phyloP scores from a whole-genome alignment of 1,140 invertebrate genomes.

The Limonius californicus region DNA sequence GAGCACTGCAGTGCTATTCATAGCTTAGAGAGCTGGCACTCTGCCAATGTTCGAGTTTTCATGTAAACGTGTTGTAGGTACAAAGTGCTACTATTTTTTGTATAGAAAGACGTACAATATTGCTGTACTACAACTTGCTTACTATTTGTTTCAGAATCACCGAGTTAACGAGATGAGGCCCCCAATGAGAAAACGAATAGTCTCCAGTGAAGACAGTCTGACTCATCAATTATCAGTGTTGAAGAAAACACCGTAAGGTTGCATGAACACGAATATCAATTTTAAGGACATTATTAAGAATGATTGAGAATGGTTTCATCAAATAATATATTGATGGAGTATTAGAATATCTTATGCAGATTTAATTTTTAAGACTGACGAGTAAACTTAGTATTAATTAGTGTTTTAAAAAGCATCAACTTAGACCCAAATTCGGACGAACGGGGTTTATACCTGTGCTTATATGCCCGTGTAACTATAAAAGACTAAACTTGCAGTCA shows the following conservation, averaged over 20 bases:
- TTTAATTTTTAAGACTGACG: conserved; percentile 28
- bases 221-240: conserved; percentile 55
- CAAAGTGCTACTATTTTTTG: neutral
- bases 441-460: neutral
- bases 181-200: conserved; percentile 55
- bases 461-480: neutral
- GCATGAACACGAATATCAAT: no score
- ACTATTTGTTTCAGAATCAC: conserved; percentile 41
- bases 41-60: conserved; percentile 17
- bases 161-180: conserved; percentile 32
- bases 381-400: conserved; percentile 20
- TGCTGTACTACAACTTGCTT: neutral
- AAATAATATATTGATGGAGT: no score
- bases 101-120: neutral
- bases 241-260: conserved; percentile 52
- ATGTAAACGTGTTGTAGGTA: neutral
- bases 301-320: no score
- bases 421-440: conserved; percentile 10
- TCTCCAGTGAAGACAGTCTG: conserved; percentile 54
- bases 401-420: conserved; percentile 2
- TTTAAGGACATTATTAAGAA: no score
- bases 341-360: conserved; percentile 1
- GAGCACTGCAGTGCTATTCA: conserved; percentile 18
- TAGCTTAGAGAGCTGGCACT: conserved; percentile 32
- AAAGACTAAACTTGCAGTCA: conserved; percentile 2